Evolutionary conservation across 2,797 vertebrate species (phyloP), one percentile per base, ranked within the genome.

Genomic region (Eidolon dupreanum): DNA sequence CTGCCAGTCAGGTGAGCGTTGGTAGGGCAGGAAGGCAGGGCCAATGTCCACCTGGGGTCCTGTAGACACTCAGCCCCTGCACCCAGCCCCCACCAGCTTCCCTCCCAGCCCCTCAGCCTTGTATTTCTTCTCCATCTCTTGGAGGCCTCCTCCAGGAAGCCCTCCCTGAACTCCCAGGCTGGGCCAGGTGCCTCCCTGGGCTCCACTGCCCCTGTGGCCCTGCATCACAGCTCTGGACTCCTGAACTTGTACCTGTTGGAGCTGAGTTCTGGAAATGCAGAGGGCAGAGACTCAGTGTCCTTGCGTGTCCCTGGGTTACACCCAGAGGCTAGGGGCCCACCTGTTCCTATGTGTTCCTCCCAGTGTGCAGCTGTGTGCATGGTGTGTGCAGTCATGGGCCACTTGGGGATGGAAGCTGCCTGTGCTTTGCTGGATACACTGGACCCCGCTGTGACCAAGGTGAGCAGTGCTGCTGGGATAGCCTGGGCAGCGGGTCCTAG

Each of bases 371-470:
- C 96, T 99, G 99, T 96, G 97, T 98, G 17, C 97, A 99, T 0
- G 99, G 99, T 28, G 88, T 99, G 81, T 99, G 99, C 98, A 98
- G 94, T 95, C 97, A 95, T 0, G 99, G 99, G 0, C 95, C 99
- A 0, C 78, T 95, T 0, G 99, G 99, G 0, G 97, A 99, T 0
- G 99, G 99, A 63, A 98, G 98, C 97, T 99, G 99, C 98, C 98
- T 97, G 2, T 99, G 99, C 98, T 98, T 99, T 85, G 99, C 99
- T 16, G 99, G 99, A 5, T 99, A 99, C 98, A 98, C 98, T 0
- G 99, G 99, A 41, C 98, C 98, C 57, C 99, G 66, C 92, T 99
- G 99, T 96, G 99, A 99, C 94, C 98, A 99, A 98, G 99, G 99
- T 99, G 98, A 96, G n/a, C 38, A 26, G 0, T 1, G 83, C 78